These are phyloP conservation scores for Drepanosiphum platanoidis DNA, from an alignment of 2,888 invertebrate species.

Conservation along the genomic window DNA sequence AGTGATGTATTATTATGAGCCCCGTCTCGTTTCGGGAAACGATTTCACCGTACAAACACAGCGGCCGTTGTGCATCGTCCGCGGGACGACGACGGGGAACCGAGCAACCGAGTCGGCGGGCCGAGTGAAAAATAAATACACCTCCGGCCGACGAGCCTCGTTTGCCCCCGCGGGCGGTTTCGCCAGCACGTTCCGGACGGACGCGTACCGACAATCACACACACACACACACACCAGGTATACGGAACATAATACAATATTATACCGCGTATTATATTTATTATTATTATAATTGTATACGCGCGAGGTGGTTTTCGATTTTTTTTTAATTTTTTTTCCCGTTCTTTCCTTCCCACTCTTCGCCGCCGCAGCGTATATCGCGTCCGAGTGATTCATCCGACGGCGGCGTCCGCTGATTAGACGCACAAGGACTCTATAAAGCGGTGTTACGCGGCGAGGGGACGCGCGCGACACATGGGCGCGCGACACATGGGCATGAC, in stretches of 20 bases:
- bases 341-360: background rate
- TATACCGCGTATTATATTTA: background rate
- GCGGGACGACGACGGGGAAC: background rate
- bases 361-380: background rate
- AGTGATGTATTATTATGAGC: too few relatives aligned
- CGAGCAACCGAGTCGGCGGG: background rate
- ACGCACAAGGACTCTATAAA: background rate
- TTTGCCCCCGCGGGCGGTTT: slow-evolving; percentile 15
- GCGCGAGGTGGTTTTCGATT: background rate
- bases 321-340: too few relatives aligned
- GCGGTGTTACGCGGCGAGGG: background rate
- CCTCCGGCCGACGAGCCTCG: slow-evolving; percentile 10
- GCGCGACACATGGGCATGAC: too few relatives aligned
- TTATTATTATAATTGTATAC: background rate
- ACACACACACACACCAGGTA: background rate
- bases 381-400: background rate
- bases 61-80: background rate
- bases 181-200: slow-evolving; percentile 14
- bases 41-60: background rate
- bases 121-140: background rate
- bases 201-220: slow-evolving; percentile 21
- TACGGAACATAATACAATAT: background rate
- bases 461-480: too few relatives aligned
- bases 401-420: background rate
- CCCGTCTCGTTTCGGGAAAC: slow-evolving; percentile 32